Evolutionary conservation across 2,797 vertebrate genomes (phyloP), one percentile per base, ranked within the genome.

Genomic region (Phylloscopus collybita): DNA sequence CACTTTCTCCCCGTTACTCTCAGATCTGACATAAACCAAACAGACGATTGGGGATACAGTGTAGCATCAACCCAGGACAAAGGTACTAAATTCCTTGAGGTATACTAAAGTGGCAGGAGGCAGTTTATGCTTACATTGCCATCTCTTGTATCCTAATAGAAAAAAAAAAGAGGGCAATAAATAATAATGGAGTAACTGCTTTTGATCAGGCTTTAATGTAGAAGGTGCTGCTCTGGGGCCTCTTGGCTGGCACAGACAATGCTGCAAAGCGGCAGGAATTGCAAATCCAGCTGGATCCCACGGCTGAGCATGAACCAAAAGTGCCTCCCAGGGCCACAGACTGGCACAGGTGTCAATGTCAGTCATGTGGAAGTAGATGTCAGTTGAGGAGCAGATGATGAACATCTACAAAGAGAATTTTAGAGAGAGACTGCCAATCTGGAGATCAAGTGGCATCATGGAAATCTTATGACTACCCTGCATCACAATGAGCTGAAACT

Each of bases 271-370:
- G 34, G 7, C 26, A 27, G 47, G 16, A 22, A 27, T 10, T 73
- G 30, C 15, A 59, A 32, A 26, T 75, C 20, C 3, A 4, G 4
- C 11, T 4, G 3, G 50, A 38, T 65, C 10, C 13, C 6, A 10
- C 0, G 6, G 30, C 22, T 80, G 44, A 91, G 18, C 36, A 21
- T 34, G 32, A 64, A 32, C 23, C 17, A 10, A 21, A 69, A 34
- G 5, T 21, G 22, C 8, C 27, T 86, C 40, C 34, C 44, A 30
- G 13, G 32, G 38, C 11, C 45, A 29, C 0, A 0, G 34, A 3
- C 22, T 69, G 54, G 23, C 42, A 42, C 5, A 27, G 12, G 38
- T 19, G 18, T 32, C 34, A 32, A 5, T 25, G 29, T 34, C 66
- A 40, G 38, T 50, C 69, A 15, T 12, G 4, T 70, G 9, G 65